A percentile compares a stretch with the other conserved stretches of the same genome.
These are phyloP conservation scores for Corythaeola cristata DNA, from an alignment of 2,113 vertebrate species.

Conservation along the genomic window DNA sequence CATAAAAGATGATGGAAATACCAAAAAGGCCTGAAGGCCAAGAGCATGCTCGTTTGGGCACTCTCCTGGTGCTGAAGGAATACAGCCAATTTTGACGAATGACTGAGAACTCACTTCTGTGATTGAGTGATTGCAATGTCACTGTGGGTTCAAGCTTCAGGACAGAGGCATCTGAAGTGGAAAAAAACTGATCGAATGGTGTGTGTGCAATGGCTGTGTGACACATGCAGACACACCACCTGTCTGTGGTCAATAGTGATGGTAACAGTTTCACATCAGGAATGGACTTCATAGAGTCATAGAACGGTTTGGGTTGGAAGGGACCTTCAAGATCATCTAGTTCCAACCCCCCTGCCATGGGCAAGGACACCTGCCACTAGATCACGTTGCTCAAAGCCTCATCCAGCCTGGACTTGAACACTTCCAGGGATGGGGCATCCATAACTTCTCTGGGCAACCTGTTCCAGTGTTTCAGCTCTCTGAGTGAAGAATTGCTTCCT, in stretches of 20 bases:
- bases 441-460: too few relatives aligned
- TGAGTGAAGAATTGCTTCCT: too few relatives aligned
- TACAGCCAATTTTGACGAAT: background rate
- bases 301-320: too few relatives aligned
- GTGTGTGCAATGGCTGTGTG: background rate
- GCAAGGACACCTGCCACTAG: too few relatives aligned
- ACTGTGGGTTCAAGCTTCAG: background rate
- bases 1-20: background rate
- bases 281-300: background rate
- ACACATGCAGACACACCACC: fast-evolving
- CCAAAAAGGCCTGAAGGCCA: background rate
- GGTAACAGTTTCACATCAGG: background rate
- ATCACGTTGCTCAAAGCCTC: too few relatives aligned
- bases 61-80: background rate
- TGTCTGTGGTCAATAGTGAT: fast-evolving
- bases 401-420: too few relatives aligned
- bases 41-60: background rate
- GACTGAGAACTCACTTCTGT: background rate
- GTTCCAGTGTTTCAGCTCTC: too few relatives aligned
- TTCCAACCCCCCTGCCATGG: too few relatives aligned
- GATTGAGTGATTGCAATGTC: background rate
- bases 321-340: too few relatives aligned
- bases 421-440: too few relatives aligned
- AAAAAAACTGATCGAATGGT: fast-evolving
- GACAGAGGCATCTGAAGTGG: background rate